phyloP scores from a whole-genome alignment of 2,113 vertebrate species.

The Channa maculata region DNA sequence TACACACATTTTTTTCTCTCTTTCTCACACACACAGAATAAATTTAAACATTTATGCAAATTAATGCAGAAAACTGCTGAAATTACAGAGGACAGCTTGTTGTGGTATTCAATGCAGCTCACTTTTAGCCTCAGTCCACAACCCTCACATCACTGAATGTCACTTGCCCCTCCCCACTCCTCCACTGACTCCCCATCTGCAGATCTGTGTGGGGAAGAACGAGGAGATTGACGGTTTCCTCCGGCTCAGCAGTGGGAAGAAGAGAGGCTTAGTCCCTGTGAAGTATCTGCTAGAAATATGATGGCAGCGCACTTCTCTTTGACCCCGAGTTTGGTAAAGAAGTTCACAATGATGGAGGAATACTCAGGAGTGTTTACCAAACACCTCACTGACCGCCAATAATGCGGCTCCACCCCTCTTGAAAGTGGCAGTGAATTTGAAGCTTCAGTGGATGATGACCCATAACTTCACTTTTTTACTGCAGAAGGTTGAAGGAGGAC shows the following conservation, averaged over 20 bases:
- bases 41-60: constrained; percentile 61
- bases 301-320: constrained; percentile 31
- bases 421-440: constrained; percentile 39
- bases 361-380: constrained; percentile 67
- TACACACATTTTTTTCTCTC: constrained; percentile 8
- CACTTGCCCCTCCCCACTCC: constrained; percentile 18
- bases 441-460: constrained; percentile 44
- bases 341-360: constrained; percentile 45
- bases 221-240: constrained; percentile 87
- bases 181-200: constrained; percentile 30
- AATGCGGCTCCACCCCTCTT: constrained; percentile 27
- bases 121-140: constrained; percentile 28
- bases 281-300: constrained; percentile 87
- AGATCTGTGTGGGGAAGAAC: constrained; percentile 90
- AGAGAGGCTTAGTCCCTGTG: constrained; percentile 88
- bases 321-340: constrained; percentile 30
- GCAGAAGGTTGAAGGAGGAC: constrained; percentile 28
- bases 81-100: constrained; percentile 47
- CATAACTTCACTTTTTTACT: constrained; percentile 42
- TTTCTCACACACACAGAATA: background rate
- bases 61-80: constrained; percentile 62
- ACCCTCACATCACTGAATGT: constrained; percentile 41
- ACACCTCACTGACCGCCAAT: constrained; percentile 62
- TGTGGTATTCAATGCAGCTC: constrained; percentile 21
- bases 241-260: constrained; percentile 90